Percentiles rank a stretch among this genome's conserved stretches.
Evolutionary conservation across 2,797 vertebrate genomes (phyloP).

Genomic region (Coilia nasus): DNA sequence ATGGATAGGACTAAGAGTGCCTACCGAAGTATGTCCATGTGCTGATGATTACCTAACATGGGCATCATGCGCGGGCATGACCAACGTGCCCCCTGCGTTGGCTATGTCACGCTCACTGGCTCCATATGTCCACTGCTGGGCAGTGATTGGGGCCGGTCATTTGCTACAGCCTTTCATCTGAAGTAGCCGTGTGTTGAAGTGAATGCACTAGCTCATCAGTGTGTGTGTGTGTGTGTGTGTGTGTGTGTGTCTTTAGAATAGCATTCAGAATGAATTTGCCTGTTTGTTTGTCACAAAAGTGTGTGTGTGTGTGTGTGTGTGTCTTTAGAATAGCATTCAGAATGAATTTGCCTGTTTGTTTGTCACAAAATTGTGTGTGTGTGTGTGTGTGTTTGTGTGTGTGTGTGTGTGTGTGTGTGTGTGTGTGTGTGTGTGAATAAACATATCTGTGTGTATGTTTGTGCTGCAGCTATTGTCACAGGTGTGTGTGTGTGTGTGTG

Average conservation of each 20-base stretch:
- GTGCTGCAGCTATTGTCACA: too few species aligned
- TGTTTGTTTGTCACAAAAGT: background rate
- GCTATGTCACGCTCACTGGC: background rate
- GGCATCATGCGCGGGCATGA: background rate
- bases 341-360: too few species aligned
- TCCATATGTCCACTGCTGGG: background rate
- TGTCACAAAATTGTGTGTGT: too few species aligned
- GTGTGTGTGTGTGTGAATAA: too few species aligned
- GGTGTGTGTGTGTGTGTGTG: too few species aligned
- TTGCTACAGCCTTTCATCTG: background rate
- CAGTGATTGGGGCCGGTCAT: background rate
- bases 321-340: too few species aligned
- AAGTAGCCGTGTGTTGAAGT: constrained; percentile 32
- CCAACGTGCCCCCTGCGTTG: background rate
- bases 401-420: too few species aligned
- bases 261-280: background rate
- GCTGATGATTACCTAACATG: background rate
- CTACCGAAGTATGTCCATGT: background rate
- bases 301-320: constrained; percentile 29
- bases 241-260: background rate
- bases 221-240: constrained; percentile 37
- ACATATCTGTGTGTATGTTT: too few species aligned
- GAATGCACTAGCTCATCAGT: constrained; percentile 35
- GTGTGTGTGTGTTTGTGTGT: constrained; percentile 24
- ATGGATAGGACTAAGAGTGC: too few species aligned